These are phyloP conservation scores for Malacoraja senta DNA, from an alignment of 2,797 vertebrate species.

Conservation along the genomic window DNA sequence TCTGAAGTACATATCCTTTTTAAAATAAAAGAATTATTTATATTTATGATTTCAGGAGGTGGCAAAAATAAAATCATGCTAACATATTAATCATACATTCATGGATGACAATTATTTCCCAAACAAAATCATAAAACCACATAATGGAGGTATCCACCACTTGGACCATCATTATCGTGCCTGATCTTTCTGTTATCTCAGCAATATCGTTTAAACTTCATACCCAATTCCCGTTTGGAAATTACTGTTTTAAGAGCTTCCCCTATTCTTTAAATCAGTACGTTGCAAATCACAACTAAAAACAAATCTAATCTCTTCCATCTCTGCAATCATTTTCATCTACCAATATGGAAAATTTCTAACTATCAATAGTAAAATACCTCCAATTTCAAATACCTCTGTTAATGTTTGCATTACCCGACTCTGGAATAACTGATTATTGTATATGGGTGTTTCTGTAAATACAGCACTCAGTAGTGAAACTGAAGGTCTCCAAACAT, in stretches of 20 bases:
- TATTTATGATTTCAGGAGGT: neutral
- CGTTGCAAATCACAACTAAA: neutral
- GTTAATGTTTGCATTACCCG: neutral
- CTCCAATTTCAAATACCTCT: neutral
- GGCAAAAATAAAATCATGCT: neutral
- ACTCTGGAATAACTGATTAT: neutral
- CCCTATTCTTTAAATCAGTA: neutral
- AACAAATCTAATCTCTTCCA: neutral
- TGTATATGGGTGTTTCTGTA: too few species aligned
- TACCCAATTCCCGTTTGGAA: neutral
- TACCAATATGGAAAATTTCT: neutral
- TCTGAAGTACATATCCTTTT: conserved; percentile 96
- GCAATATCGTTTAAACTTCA: neutral
- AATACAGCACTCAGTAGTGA: too few species aligned
- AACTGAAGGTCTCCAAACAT: too few species aligned
- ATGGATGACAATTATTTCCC: neutral
- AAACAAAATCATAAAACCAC: neutral
- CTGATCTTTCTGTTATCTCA: neutral
- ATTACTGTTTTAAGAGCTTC: neutral
- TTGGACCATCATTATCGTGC: neutral
- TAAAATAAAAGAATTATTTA: conserved; percentile 40
- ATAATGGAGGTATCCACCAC: neutral
- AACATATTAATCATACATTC: neutral
- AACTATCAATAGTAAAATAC: neutral
- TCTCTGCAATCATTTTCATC: neutral